phyloP scores from a whole-genome alignment of 2,113 vertebrate species.

The Dipodomys stephensi region DNA sequence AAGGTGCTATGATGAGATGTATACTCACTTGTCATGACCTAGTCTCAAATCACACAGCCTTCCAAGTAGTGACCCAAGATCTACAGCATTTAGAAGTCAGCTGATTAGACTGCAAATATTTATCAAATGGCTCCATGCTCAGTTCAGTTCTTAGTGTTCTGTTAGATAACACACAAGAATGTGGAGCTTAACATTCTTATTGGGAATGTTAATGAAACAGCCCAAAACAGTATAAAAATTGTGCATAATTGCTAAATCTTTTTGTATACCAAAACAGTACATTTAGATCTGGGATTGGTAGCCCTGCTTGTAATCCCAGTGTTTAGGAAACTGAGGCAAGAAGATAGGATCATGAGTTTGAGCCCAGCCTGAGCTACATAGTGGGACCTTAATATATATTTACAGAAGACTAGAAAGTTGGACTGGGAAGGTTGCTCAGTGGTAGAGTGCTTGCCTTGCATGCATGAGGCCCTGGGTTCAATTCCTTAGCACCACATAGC shows the following conservation, averaged over 20 bases:
- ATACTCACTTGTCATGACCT: neutral
- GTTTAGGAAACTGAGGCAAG: neutral
- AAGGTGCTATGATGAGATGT: neutral
- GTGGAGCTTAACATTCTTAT: conserved; percentile 30
- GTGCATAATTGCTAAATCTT: neutral
- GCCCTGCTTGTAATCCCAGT: neutral
- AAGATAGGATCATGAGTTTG: neutral
- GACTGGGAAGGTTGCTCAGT: too few relatives aligned
- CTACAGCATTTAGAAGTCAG: neutral
- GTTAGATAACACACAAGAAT: neutral
- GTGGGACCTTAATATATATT: neutral
- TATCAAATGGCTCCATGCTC: neutral
- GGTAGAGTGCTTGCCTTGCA: too few relatives aligned
- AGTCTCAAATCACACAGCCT: neutral
- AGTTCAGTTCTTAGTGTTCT: conserved; percentile 33
- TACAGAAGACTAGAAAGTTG: neutral
- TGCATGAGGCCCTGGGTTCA: too few relatives aligned
- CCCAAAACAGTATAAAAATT: neutral
- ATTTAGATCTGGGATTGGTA: neutral
- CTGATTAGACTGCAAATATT: conserved; percentile 18
- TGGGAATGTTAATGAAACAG: conserved; percentile 23
- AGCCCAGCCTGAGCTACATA: neutral
- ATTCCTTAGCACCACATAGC: too few relatives aligned
- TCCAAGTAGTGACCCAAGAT: neutral
- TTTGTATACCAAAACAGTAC: neutral